Evolutionary conservation across 2,797 vertebrate genomes (phyloP).

Genomic region (Anabacerthia variegaticeps): DNA sequence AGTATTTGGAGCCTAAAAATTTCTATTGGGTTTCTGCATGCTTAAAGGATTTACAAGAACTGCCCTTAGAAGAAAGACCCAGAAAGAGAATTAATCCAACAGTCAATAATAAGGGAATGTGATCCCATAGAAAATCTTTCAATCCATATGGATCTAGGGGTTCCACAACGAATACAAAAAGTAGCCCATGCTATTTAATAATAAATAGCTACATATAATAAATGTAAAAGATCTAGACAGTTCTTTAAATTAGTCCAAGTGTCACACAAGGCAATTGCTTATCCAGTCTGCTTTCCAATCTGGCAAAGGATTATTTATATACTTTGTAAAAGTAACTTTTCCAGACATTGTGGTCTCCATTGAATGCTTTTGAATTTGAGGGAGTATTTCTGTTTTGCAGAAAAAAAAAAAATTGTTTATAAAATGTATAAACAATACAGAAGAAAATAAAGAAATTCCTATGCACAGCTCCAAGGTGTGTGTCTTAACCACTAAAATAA

Average conservation of each 20-base stretch:
- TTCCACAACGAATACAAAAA: neutral
- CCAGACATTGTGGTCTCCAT: neutral
- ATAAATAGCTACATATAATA: neutral
- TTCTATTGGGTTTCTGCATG: neutral
- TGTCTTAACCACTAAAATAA: neutral
- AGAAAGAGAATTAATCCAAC: neutral
- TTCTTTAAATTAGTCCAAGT: neutral
- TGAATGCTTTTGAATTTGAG: neutral
- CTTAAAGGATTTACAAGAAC: neutral
- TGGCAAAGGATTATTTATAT: neutral
- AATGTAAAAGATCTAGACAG: neutral
- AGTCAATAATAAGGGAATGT: neutral
- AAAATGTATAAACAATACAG: neutral
- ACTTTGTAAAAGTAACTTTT: neutral
- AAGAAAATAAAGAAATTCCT: neutral
- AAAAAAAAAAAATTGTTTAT: neutral
- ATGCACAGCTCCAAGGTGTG: fast-evolving
- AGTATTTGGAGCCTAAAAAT: neutral
- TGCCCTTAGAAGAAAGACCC: neutral
- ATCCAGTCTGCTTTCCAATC: neutral
- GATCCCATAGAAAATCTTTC: neutral
- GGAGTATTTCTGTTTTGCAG: neutral
- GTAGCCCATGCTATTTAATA: neutral
- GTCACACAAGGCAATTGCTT: neutral
- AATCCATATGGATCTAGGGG: neutral